Base-by-base conservation (phyloP, 2,113 vertebrate genomes). In the Lagopus leucura region DNA sequence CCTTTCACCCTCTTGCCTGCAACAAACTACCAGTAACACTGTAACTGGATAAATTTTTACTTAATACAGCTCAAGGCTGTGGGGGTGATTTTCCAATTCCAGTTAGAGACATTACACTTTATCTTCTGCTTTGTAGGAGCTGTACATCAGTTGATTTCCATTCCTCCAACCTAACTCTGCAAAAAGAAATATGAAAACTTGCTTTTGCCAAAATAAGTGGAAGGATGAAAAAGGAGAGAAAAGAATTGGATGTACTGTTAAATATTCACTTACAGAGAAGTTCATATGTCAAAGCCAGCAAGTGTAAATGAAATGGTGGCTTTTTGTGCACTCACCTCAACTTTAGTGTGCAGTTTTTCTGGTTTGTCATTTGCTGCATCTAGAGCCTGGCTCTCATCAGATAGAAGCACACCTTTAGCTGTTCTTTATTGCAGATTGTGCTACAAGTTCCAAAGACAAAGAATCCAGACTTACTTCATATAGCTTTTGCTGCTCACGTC, bases 381-480 rank as follows among this genome's bases (percentile, higher is more conserved):
- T 81, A 54, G 82, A 94, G 67, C n/a, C 34, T 36, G 6, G 78
- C 71, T 92, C 61, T 64, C 71, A 57, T 92, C 81, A 67, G 65
- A 79, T 36, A 89, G 76, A 93, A 93, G 58, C n/a, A 28, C 20
- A 43, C 19, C 65, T 96, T 86, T 94, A 58, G 61, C 72, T 88
- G 25, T 92, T 95, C 65, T 88, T 91, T 93, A 54, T 76, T 92
- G 74, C 65, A 95, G 86, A 67, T 50, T 52, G 25, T 96, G 63
- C 90, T 93, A 88, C 93, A 90, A 92, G 71, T 89, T 90, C 85
- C 79, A 50, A 83, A 88, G 83, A 91, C 66, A 89, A 43, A 91
- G 83, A 92, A 93, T 92, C 52, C 66, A 92, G 69, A 96, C 80
- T 63, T 95, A 69, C 28, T 86, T 95, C 89, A 27, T 92, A 92